Percentiles rank a stretch among this genome's conserved stretches.
These are phyloP conservation scores for Champsocephalus esox DNA, from an alignment of 2,797 vertebrate genomes.

Conservation along the genomic window DNA sequence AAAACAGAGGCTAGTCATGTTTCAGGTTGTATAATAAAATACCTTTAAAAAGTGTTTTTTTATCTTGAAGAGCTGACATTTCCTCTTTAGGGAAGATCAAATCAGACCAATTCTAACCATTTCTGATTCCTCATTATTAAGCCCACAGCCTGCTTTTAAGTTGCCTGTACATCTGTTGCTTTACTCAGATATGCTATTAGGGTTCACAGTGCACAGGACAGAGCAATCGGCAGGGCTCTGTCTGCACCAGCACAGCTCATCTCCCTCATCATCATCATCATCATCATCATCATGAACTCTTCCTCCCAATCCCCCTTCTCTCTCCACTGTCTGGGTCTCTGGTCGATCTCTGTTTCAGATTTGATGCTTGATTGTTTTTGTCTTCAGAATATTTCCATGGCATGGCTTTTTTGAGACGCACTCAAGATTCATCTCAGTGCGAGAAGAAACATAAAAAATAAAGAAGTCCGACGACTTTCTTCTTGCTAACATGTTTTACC, in stretches of 20 bases:
- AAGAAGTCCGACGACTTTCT: background rate
- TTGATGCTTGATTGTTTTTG: slow-evolving; percentile 13
- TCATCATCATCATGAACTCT: background rate
- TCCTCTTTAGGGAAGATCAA: slow-evolving; percentile 12
- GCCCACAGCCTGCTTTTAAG: background rate
- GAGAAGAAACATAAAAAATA: slow-evolving; percentile 1
- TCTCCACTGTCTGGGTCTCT: slow-evolving; percentile 26
- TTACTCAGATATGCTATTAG: slow-evolving; percentile 51
- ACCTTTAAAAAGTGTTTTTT: no score
- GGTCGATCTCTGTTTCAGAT: slow-evolving; percentile 27
- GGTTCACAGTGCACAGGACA: slow-evolving; percentile 48
- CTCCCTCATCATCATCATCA: slow-evolving; percentile 32
- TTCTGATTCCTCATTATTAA: slow-evolving; percentile 36
- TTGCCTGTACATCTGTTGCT: slow-evolving; percentile 20
- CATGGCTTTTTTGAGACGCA: slow-evolving; percentile 9
- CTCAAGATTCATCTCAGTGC: background rate
- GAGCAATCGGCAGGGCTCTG: slow-evolving; percentile 59
- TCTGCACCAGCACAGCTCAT: slow-evolving; percentile 53
- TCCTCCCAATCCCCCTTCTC: slow-evolving; percentile 43
- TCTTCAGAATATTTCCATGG: background rate
- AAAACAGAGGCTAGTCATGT: background rate
- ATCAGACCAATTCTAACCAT: background rate
- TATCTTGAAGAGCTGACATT: background rate
- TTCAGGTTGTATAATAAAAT: background rate
- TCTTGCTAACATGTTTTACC: background rate